phyloP scores from a whole-genome alignment of 2,888 invertebrate genomes.

The Hedya salicella region DNA sequence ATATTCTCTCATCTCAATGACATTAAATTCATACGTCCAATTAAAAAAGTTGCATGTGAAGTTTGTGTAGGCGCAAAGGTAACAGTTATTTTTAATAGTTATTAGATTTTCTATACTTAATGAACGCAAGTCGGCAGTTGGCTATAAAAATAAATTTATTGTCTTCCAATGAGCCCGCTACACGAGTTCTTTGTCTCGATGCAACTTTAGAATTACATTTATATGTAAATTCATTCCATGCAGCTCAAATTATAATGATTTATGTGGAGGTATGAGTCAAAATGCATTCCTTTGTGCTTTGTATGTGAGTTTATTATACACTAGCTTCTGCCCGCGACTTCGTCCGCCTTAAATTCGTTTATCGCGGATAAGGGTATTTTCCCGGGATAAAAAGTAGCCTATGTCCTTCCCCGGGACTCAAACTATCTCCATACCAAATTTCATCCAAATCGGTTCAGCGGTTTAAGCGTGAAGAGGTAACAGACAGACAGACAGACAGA shows the following conservation, averaged over 20 bases:
- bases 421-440: too few species aligned
- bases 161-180: slow-evolving; percentile 48
- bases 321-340: too few species aligned
- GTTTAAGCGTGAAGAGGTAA: too few species aligned
- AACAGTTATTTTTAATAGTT: slow-evolving; percentile 34
- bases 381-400: too few species aligned
- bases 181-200: slow-evolving; percentile 46
- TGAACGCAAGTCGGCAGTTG: slow-evolving; percentile 26
- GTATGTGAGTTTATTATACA: slow-evolving; percentile 12
- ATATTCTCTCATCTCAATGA: too few species aligned
- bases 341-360: too few species aligned
- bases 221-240: slow-evolving; percentile 50
- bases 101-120: slow-evolving; percentile 30
- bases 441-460: too few species aligned
- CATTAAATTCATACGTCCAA: too few species aligned
- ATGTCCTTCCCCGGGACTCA: too few species aligned
- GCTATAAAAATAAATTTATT: slow-evolving; percentile 52
- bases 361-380: too few species aligned
- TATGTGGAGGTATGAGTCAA: slow-evolving; percentile 39
- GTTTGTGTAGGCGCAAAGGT: slow-evolving; percentile 17
- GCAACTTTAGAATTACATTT: slow-evolving; percentile 50
- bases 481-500: too few species aligned
- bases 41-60: not conserved
- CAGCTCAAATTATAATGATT: slow-evolving; percentile 42
- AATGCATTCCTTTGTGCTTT: slow-evolving; percentile 32